These are phyloP conservation scores for Aleiodes testaceus DNA, from an alignment of 2,888 invertebrate genomes.

Conservation along the genomic window DNA sequence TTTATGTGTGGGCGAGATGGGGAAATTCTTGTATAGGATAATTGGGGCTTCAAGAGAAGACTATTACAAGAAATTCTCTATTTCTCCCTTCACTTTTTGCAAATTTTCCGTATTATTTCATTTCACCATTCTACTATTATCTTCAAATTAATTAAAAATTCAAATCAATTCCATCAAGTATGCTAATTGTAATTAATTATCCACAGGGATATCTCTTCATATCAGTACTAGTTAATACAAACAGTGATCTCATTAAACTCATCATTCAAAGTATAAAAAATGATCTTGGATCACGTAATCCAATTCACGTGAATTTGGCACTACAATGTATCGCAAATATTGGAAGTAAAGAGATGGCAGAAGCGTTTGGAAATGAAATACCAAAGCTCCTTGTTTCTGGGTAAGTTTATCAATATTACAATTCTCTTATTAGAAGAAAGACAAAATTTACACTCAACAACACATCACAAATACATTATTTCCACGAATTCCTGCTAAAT, in stretches of 20 bases:
- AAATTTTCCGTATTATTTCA: background rate
- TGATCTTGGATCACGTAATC: conserved; percentile 96
- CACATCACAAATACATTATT: conserved; percentile 43
- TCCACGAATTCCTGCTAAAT: conserved; percentile 49
- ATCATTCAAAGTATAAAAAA: conserved; percentile 99
- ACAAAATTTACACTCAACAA: conserved; percentile 35
- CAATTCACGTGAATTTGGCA: conserved; percentile 98
- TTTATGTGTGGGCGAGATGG: too few relatives aligned
- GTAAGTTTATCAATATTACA: conserved; percentile 72
- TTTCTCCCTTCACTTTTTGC: too few relatives aligned
- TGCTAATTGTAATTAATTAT: conserved; percentile 44
- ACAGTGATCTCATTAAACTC: conserved; percentile 98
- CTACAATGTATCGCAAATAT: conserved; percentile 99
- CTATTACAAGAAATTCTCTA: too few relatives aligned
- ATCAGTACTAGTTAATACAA: conserved; percentile 98
- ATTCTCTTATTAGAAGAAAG: conserved; percentile 10
- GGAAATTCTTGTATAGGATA: too few relatives aligned
- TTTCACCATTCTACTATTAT: background rate
- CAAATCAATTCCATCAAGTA: background rate
- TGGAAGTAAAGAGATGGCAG: conserved; percentile 99
- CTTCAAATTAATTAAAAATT: background rate
- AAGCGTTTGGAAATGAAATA: conserved; percentile 98
- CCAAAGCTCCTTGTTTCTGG: conserved; percentile 98
- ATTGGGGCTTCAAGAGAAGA: too few relatives aligned
- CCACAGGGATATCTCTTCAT: conserved; percentile 98